phyloP scores from a whole-genome alignment of 2,797 vertebrate species.

The Aphelocoma californica region DNA sequence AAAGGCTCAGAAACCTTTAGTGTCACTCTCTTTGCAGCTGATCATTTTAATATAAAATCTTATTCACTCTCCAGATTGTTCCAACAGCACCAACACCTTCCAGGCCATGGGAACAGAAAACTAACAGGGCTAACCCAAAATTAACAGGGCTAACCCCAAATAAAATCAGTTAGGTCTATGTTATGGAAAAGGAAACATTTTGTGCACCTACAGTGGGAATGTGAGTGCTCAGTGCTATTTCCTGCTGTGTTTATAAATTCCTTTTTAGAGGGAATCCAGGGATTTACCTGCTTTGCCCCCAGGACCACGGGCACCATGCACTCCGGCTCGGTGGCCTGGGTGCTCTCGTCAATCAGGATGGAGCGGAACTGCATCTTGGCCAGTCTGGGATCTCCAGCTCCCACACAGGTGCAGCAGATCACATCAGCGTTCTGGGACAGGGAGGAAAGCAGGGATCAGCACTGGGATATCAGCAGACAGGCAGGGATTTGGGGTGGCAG shows the following conservation, averaged over 20 bases:
- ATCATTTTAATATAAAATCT: neutral
- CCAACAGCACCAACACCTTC: neutral
- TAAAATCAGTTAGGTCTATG: rapidly evolving
- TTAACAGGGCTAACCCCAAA: neutral
- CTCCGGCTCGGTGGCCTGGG: conserved; percentile 96
- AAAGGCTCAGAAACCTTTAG: neutral
- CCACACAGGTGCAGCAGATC: conserved; percentile 96
- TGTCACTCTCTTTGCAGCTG: neutral
- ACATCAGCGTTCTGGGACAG: conserved; percentile 90
- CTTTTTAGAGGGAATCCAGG: rapidly evolving
- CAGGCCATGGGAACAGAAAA: neutral
- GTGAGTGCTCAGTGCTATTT: neutral
- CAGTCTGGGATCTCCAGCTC: conserved; percentile 92
- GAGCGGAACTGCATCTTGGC: conserved; percentile 99
- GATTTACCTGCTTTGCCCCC: conserved; percentile 92
- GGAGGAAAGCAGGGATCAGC: neutral
- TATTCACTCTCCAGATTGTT: neutral
- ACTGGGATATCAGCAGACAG: rapidly evolving
- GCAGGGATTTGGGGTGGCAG: neutral
- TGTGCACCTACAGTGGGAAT: rapidly evolving
- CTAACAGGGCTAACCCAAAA: neutral
- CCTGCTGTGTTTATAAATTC: neutral
- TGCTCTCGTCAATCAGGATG: conserved; percentile 97
- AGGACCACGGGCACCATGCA: conserved; percentile 98
- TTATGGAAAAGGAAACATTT: rapidly evolving